Percentiles rank a stretch among this genome's conserved stretches.
phyloP scores from a whole-genome alignment of 2,888 invertebrate genomes.

The Troides helena region DNA sequence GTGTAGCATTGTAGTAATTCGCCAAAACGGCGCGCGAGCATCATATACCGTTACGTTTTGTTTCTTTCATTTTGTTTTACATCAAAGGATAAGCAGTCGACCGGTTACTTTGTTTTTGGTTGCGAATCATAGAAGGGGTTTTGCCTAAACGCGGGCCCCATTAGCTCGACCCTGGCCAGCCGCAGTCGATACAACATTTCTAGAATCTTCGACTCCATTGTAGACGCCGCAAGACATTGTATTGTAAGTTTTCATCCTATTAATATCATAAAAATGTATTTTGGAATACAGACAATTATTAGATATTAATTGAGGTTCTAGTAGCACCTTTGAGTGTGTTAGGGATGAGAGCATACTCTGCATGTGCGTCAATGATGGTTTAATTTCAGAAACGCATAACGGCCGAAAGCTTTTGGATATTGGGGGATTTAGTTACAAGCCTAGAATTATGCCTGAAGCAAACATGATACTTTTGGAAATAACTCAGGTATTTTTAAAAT shows the following conservation, averaged over 20 bases:
- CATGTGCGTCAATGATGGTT: conserved; percentile 58
- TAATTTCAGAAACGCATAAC: conserved; percentile 75
- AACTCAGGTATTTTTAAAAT: conserved; percentile 66
- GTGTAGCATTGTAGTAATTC: conserved; percentile 55
- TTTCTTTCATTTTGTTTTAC: conserved; percentile 76
- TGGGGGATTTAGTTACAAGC: conserved; percentile 62
- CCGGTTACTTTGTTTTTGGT: conserved; percentile 56
- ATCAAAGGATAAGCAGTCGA: conserved; percentile 76
- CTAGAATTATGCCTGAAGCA: conserved; percentile 47
- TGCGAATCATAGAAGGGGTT: conserved; percentile 56
- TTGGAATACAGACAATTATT: conserved; percentile 12
- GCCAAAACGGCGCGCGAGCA: conserved; percentile 71
- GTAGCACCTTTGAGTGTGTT: conserved; percentile 15
- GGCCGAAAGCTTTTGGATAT: conserved; percentile 69
- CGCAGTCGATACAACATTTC: conserved; percentile 72
- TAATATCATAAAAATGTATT: conserved; percentile 13
- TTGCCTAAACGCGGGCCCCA: conserved; percentile 57
- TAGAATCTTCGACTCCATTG: conserved; percentile 77
- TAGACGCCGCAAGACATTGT: conserved; percentile 77
- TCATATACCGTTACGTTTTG: conserved; percentile 71
- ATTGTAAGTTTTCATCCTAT: conserved; percentile 65
- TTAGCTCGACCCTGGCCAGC: conserved; percentile 70
- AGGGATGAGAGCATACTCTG: conserved; percentile 36
- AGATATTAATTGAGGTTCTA: conserved; percentile 9
- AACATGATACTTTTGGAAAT: conserved; percentile 76